phyloP scores from a whole-genome alignment of 2,888 invertebrate genomes.

The Zhuqinia jingwanae region DNA sequence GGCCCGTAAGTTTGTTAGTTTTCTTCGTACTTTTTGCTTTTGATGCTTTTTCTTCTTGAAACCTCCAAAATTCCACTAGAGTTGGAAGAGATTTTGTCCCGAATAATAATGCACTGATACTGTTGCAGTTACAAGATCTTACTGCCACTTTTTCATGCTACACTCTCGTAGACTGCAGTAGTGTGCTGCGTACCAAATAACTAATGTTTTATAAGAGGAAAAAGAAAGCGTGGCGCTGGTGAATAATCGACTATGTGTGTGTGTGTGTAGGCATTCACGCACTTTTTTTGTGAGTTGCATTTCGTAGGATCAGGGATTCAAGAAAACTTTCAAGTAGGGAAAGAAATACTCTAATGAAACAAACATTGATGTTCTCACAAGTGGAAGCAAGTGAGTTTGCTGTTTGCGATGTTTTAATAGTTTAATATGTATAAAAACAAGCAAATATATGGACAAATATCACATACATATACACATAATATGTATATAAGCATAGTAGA shows the following conservation, averaged over 20 bases:
- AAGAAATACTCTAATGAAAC: slow-evolving; percentile 51
- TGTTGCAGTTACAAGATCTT: slow-evolving; percentile 44
- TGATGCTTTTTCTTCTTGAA: too few relatives aligned
- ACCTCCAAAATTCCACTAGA: background rate
- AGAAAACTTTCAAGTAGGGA: slow-evolving; percentile 41
- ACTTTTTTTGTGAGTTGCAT: background rate
- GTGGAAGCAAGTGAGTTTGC: background rate
- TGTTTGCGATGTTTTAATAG: background rate
- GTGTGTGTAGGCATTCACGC: slow-evolving; percentile 27
- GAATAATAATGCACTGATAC: slow-evolving; percentile 31
- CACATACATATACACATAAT: background rate
- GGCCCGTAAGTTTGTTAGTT: background rate
- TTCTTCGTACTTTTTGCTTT: background rate
- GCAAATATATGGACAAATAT: background rate
- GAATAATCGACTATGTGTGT: slow-evolving; percentile 17
- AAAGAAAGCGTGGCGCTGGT: slow-evolving; percentile 13
- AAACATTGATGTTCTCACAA: slow-evolving; percentile 24
- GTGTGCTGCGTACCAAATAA: background rate
- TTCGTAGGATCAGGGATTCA: slow-evolving; percentile 32
- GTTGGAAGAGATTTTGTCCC: slow-evolving; percentile 43
- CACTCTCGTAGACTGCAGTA: too few relatives aligned
- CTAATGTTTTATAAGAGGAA: slow-evolving; percentile 1
- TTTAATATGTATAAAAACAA: slow-evolving; percentile 11
- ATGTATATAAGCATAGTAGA: background rate
- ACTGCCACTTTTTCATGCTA: background rate